Evolutionary conservation across 2,113 vertebrate species (phyloP).

Genomic region (Euleptes europaea): DNA sequence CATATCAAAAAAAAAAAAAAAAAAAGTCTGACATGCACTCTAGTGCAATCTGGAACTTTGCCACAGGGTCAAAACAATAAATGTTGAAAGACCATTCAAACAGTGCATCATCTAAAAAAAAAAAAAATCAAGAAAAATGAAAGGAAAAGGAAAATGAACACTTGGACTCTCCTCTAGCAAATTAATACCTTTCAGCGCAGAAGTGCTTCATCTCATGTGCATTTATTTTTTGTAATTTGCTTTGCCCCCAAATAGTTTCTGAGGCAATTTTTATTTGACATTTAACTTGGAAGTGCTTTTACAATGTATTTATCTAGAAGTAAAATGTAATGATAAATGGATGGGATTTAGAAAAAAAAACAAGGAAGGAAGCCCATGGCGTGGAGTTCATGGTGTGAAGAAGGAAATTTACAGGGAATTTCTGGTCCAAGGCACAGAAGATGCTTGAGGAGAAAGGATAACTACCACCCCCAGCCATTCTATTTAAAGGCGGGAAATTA

Average conservation of each 20-base stretch:
- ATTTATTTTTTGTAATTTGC: not conserved
- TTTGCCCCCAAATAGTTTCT: not conserved
- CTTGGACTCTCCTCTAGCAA: not conserved
- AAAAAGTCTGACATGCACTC: not conserved
- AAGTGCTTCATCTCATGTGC: not conserved
- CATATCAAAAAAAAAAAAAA: not conserved
- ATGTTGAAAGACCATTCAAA: not conserved
- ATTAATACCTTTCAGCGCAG: not conserved
- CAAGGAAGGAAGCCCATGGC: not conserved
- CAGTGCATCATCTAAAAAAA: not conserved
- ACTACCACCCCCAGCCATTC: not conserved
- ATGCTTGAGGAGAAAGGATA: not conserved
- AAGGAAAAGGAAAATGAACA: not conserved
- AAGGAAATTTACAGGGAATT: not conserved
- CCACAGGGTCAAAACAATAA: not conserved
- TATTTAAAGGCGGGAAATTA: accelerated
- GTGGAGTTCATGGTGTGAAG: not conserved
- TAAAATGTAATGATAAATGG: not conserved
- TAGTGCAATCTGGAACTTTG: not conserved
- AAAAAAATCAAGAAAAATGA: not conserved
- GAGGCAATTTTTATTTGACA: slow-evolving; percentile 7
- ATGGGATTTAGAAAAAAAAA: not conserved
- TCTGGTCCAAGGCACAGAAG: not conserved
- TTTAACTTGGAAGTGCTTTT: slow-evolving; percentile 26
- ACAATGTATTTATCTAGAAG: not conserved